Evolutionary conservation across 2,888 invertebrate species (phyloP).

Genomic region (Epirrita christyi): DNA sequence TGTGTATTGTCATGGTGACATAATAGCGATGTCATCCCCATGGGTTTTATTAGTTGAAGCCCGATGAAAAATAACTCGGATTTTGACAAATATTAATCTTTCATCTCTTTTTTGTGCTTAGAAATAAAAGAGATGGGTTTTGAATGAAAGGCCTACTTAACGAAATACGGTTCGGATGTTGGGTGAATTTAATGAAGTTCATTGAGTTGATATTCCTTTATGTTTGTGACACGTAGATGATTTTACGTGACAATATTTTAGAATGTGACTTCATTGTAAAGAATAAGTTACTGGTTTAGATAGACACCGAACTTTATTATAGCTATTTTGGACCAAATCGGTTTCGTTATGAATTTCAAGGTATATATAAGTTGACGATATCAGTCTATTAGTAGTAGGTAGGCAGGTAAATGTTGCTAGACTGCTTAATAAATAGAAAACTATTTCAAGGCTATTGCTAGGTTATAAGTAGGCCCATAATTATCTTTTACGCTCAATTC

Average conservation of each 20-base stretch:
- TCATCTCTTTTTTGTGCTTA: conserved; percentile 39
- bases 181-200: conserved; percentile 77
- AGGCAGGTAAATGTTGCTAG: too few relatives aligned
- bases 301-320: background rate
- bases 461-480: too few relatives aligned
- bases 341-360: too few relatives aligned
- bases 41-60: conserved; percentile 78
- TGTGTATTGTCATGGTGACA: conserved; percentile 83
- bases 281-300: conserved; percentile 12
- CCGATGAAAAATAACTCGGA: conserved; percentile 74
- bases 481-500: too few relatives aligned
- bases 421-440: too few relatives aligned
- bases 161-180: conserved; percentile 69
- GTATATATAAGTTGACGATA: too few relatives aligned
- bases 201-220: conserved; percentile 68
- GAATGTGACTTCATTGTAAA: conserved; percentile 61
- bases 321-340: background rate
- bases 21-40: conserved; percentile 81
- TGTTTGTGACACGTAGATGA: conserved; percentile 52
- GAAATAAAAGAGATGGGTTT: conserved; percentile 45
- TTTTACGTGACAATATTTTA: conserved; percentile 61
- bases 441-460: too few relatives aligned
- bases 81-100: conserved; percentile 61
- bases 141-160: conserved; percentile 73
- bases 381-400: too few relatives aligned